Evolutionary conservation across 2,797 vertebrate species (phyloP).

Genomic region (Myiotriccus ornatus): DNA sequence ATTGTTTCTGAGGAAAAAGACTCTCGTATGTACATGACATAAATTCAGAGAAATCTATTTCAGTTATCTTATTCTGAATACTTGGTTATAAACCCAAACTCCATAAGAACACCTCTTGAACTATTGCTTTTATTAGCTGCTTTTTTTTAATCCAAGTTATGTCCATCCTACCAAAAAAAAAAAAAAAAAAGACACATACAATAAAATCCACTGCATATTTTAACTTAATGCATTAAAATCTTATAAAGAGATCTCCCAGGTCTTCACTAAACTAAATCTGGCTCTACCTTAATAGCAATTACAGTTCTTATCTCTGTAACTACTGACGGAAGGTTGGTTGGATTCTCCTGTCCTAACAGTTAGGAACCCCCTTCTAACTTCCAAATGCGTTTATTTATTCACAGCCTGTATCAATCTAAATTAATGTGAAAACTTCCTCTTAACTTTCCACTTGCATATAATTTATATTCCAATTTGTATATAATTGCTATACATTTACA

Average conservation of each 20-base stretch:
- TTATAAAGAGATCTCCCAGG: background rate
- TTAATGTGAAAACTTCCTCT: background rate
- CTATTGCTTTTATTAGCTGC: background rate
- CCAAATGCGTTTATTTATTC: background rate
- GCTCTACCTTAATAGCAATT: background rate
- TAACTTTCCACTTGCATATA: background rate
- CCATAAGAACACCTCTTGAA: background rate
- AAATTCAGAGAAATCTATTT: background rate
- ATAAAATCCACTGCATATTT: background rate
- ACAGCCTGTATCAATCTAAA: background rate
- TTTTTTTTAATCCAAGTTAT: background rate
- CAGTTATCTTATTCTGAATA: background rate
- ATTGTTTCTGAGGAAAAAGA: background rate
- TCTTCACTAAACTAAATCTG: background rate
- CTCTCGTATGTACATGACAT: background rate
- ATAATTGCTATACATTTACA: background rate
- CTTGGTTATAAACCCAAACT: background rate
- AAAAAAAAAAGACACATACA: background rate
- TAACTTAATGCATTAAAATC: background rate
- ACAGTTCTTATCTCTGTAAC: background rate
- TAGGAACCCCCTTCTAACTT: background rate
- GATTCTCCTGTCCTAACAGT: background rate
- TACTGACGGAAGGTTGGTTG: background rate
- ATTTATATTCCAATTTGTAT: too few relatives aligned
- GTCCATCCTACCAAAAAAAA: background rate